Base-by-base conservation (phyloP, 2,888 invertebrate species). In the Drosophila neonasuta region DNA sequence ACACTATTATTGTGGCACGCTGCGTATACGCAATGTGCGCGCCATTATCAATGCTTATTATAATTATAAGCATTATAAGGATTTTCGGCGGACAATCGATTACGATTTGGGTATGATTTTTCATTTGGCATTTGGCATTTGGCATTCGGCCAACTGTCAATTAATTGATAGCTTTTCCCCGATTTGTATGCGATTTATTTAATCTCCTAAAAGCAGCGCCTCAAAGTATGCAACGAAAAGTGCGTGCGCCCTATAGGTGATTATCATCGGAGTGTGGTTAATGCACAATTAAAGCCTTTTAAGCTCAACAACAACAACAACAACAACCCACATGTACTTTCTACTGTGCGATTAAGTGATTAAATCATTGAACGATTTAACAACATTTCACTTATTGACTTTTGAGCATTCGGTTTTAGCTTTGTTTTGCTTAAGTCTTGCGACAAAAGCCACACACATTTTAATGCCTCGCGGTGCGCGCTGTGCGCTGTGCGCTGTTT, bases 81-180 rank as follows among this genome's bases (percentile, higher is more conserved):
- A 64, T 63, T 61, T 36, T 24, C 24, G 45, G 32, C 15, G 29
- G 3, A 3, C n/a, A n/a, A 2, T 20, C 30, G 51, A 13, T 7
- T 15, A 30, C 30, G 51, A 13, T 7, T 15, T 34, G 20, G 11
- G 13, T 66, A 49, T 65, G 59, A 66, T 66, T 67, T 70, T 57
- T 60, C 67, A 71, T 52, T 67, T 63, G 70, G 49, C 63, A 48
- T 42, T 51, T 41, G 42, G 49, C 63, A 20, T 20, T 51, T 41
- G 51, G 49, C 63, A 48, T 48, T 51, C 34, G 46, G 42, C 15
- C 60, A 58, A 63, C 42, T 64, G 81, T 48, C 81, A 82, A 79
- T 82, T 80, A 70, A 70, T 80, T 80, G 80, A 80, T 80, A 52
- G 74, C 60, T 49, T 49, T 48, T 36, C 17, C 29, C 17, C 29